Percentiles rank a stretch among this genome's conserved stretches.
Conservation (phyloP, 2,888 invertebrate genomes). For the Drosophila merina region DNA sequence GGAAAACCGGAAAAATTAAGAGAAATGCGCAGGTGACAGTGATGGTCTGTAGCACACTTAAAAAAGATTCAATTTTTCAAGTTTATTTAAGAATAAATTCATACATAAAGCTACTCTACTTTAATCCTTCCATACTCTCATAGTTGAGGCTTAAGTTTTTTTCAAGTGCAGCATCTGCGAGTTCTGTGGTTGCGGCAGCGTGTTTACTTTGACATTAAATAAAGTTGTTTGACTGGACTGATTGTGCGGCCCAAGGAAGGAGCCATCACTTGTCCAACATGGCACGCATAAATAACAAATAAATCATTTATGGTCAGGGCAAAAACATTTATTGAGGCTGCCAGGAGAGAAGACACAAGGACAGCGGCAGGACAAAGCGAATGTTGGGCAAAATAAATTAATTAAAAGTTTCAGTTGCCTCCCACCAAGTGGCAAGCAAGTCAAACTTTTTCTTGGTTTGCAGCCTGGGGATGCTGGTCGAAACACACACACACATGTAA, state of each 20-base stretch:
- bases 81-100: neutral
- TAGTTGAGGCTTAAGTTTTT: neutral
- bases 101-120: no score
- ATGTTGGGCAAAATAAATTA: conserved; percentile 71
- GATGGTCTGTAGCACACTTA: neutral
- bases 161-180: conserved; percentile 22
- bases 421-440: conserved; percentile 42
- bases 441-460: conserved; percentile 60
- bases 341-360: conserved; percentile 35
- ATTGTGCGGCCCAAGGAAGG: conserved; percentile 44
- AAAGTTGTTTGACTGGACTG: conserved; percentile 73
- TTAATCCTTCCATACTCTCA: no score
- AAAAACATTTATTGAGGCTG: conserved; percentile 75
- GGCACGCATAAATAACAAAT: conserved; percentile 76
- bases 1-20: conserved; percentile 30
- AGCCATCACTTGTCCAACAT: conserved; percentile 30
- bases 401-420: conserved; percentile 66
- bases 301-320: conserved; percentile 75
- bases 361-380: conserved; percentile 15
- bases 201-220: conserved; percentile 79
- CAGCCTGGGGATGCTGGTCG: conserved; percentile 10
- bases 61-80: neutral
- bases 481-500: conserved; percentile 5
- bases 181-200: conserved; percentile 31
- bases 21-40: conserved; percentile 36